phyloP scores from a whole-genome alignment of 2,888 invertebrate species.

The Rhingia campestris region DNA sequence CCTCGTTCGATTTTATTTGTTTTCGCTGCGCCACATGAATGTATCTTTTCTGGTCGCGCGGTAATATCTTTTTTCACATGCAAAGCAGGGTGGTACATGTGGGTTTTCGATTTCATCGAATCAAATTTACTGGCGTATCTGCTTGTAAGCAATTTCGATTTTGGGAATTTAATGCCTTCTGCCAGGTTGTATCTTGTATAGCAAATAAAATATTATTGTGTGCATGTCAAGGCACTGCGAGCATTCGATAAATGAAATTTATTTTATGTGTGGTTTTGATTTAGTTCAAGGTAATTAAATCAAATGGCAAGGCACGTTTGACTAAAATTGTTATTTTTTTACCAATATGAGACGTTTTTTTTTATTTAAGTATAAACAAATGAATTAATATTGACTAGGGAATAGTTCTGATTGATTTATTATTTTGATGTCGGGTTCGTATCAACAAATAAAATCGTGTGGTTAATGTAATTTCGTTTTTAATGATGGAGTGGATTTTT shows the following conservation, averaged over 20 bases:
- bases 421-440: no score
- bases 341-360: no score
- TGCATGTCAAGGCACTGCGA: conserved; percentile 55
- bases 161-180: conserved; percentile 43
- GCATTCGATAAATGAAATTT: conserved; percentile 65
- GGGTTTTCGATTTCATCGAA: conserved; percentile 58
- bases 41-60: conserved; percentile 10
- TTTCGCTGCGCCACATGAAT: conserved; percentile 16
- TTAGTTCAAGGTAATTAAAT: conserved; percentile 67
- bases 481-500: no score
- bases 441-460: no score
- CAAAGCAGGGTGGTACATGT: conserved; percentile 7
- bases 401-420: no score
- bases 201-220: not conserved
- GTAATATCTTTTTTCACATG: conserved; percentile 48
- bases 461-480: no score
- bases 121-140: conserved; percentile 37
- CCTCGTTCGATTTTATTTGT: conserved; percentile 62
- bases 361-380: not conserved
- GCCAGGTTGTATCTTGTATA: conserved; percentile 1
- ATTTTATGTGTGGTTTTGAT: conserved; percentile 66
- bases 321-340: not conserved
- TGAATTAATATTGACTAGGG: not conserved
- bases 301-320: conserved; percentile 7
- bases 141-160: not conserved